These are phyloP conservation scores for Drosophila sproati DNA, from an alignment of 1,140 invertebrate genomes.

Conservation along the genomic window DNA sequence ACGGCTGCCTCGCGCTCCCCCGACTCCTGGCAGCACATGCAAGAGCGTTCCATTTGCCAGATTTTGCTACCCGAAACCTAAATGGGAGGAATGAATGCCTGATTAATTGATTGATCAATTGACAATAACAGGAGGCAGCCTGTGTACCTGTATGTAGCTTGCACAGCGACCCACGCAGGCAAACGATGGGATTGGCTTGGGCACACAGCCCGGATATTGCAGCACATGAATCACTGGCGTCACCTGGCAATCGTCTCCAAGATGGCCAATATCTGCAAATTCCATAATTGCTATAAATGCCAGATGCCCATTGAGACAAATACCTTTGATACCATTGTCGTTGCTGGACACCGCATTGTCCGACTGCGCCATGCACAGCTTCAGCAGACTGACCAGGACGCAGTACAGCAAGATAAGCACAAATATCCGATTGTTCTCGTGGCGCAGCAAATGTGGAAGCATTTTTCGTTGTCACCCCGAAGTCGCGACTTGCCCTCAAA, in stretches of 20 bases:
- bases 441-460: conserved; percentile 63
- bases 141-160: conserved; percentile 93
- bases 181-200: conserved; percentile 96
- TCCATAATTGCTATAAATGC: background rate
- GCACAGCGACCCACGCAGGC: conserved; percentile 95
- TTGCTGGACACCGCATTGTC: conserved; percentile 56
- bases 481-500: conserved; percentile 45
- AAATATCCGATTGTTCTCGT: conserved; percentile 67
- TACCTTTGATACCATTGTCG: conserved; percentile 60
- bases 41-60: conserved; percentile 97
- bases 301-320: background rate
- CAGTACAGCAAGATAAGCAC: conserved; percentile 68
- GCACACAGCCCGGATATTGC: conserved; percentile 95
- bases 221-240: conserved; percentile 96
- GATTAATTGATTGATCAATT: background rate
- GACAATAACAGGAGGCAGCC: background rate
- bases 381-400: conserved; percentile 65
- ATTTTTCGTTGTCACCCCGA: conserved; percentile 49
- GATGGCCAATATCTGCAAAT: conserved; percentile 72
- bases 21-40: conserved; percentile 97
- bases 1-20: conserved; percentile 96
- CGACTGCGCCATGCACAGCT: conserved; percentile 66
- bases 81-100: background rate
- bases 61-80: conserved; percentile 97
- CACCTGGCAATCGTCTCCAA: conserved; percentile 93